Conservation (phyloP, 1,140 invertebrate genomes). For the Brachionus rotundiformis region DNA sequence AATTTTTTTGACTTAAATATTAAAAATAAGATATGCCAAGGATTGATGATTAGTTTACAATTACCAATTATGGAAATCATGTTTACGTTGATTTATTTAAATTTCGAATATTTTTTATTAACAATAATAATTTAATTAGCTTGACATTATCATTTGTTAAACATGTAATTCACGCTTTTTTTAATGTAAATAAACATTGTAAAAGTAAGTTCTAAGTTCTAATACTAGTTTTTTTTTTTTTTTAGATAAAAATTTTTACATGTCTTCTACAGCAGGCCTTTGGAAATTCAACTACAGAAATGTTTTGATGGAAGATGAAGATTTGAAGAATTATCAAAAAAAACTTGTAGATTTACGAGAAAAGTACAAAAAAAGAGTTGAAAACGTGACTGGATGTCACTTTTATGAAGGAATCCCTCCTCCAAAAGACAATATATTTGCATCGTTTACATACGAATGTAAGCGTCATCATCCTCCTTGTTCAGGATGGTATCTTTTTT, state of each 20-base stretch:
- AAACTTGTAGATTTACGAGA: conserved; percentile 18
- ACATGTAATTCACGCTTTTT: no score
- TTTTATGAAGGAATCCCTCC: background rate
- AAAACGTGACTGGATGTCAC: conserved; percentile 27
- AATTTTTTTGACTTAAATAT: no score
- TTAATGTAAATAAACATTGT: no score
- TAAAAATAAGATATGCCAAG: no score
- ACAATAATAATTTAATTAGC: no score
- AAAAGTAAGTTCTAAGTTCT: background rate
- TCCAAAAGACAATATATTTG: conserved; percentile 44
- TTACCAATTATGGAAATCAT: no score
- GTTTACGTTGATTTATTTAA: no score
- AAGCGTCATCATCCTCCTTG: conserved; percentile 36
- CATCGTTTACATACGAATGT: conserved; percentile 17
- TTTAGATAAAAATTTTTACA: background rate
- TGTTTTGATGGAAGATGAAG: background rate
- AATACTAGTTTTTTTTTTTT: background rate
- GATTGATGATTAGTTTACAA: no score
- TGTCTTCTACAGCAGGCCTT: conserved; percentile 27
- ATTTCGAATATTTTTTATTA: no score
- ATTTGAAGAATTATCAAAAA: conserved; percentile 14
- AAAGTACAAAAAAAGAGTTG: conserved; percentile 21
- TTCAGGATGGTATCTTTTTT: conserved; percentile 32
- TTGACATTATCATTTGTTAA: no score
- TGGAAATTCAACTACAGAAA: conserved; percentile 28